These are phyloP conservation scores for Leptatherina wallacei DNA, from an alignment of 2,797 vertebrate species.

Conservation along the genomic window DNA sequence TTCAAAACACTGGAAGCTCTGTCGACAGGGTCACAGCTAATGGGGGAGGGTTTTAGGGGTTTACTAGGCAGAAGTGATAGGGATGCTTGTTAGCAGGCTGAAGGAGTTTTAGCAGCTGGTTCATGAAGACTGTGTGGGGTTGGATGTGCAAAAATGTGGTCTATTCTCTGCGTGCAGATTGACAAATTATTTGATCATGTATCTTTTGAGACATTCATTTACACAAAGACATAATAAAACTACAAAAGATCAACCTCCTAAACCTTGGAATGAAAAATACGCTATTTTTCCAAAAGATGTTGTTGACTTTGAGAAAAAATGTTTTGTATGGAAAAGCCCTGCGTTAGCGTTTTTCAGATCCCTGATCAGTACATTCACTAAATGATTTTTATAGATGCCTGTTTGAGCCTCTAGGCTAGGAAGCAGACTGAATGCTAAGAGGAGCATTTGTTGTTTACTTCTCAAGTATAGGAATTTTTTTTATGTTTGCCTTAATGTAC, in stretches of 20 bases:
- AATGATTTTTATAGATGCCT: neutral
- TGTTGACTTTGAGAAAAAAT: no score
- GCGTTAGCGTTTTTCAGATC: neutral
- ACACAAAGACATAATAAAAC: neutral
- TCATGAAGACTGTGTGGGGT: constrained; percentile 27
- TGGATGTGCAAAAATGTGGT: constrained; percentile 4
- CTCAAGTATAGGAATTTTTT: no score
- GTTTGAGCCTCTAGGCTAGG: neutral
- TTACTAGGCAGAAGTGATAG: constrained; percentile 61
- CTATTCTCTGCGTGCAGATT: constrained; percentile 5
- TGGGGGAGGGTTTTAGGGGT: constrained; percentile 55
- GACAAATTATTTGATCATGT: neutral
- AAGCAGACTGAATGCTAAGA: neutral
- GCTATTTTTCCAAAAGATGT: neutral
- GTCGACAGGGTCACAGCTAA: constrained; percentile 66
- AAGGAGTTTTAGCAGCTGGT: constrained; percentile 50
- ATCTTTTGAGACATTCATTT: neutral
- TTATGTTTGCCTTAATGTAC: no score
- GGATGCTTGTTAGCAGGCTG: constrained; percentile 64
- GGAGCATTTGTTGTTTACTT: no score
- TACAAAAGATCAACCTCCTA: neutral
- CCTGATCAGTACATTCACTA: neutral
- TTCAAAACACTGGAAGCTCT: constrained; percentile 67
- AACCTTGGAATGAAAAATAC: neutral
- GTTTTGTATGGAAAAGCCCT: neutral